Evolutionary conservation across 2,797 vertebrate species (phyloP), one percentile per base, ranked within the genome.

Genomic region (Danio choprae): DNA sequence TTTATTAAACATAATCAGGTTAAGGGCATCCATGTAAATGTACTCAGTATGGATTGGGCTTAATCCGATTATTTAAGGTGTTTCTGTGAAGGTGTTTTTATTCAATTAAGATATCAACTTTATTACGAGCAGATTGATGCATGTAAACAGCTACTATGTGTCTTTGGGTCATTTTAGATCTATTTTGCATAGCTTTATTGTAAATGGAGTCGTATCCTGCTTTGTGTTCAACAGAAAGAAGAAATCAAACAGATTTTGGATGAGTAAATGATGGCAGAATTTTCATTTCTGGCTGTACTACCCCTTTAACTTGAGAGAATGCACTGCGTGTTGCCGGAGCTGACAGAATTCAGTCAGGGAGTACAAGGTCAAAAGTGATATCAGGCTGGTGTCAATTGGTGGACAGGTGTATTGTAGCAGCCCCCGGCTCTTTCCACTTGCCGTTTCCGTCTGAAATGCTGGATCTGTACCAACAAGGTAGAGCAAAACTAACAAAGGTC

Each of bases 401-500:
- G 62, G 44, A 60, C 36, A 59, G 36, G 36, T 22, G 60, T 41
- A 69, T 50, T 18, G 15, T n/a, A 59, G 53, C 16, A 38, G n/a
- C 4, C 29, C 48, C n/a, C 38, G 56, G 53, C 43, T 70, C 13
- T 63, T 64, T 72, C 41, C 67, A n/a, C 9, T 44, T 65, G 44
- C 13, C 10, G 41, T 48, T 46, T 38, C 41, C 7, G 3, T 55
- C 18, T 56, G 56, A 56, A 59, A 71, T 58, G 63, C 58, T 80
- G 51, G 13, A 69, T 53, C 73, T 58, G 53, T 71, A 76, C 55
- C 63, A 58, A 75, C 80, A 62, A 81, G 36, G 43, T 55, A 40
- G 73, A 75, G 64, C 63, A 62, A 60, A 69, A 55, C 72, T 20
- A 76, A 62, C 73, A 81, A 76, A 76, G 80, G 73, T 79, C 79